Conservation (phyloP, 2,888 invertebrate species). For the Gymnosoma rotundatum region DNA sequence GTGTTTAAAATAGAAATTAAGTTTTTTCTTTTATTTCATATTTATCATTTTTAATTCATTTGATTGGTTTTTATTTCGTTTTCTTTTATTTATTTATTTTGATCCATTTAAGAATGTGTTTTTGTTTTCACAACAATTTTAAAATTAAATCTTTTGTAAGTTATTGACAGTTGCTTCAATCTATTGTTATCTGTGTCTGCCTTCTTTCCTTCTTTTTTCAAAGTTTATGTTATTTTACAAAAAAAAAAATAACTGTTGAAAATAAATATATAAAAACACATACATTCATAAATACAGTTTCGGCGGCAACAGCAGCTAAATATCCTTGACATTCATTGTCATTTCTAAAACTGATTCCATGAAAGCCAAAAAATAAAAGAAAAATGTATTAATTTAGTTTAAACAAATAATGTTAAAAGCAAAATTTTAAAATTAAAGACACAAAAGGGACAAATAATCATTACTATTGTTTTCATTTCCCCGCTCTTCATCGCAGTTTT, state of each 20-base stretch:
- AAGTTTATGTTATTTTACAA: not conserved
- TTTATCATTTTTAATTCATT: too few relatives aligned
- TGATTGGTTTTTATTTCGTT: not conserved
- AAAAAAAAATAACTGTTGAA: constrained; percentile 17
- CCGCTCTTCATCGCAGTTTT: not conserved
- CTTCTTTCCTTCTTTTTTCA: not conserved
- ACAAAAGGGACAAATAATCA: constrained; percentile 22
- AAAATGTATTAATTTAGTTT: constrained; percentile 52
- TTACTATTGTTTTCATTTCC: constrained; percentile 8
- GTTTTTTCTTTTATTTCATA: too few relatives aligned
- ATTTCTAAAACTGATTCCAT: constrained; percentile 24
- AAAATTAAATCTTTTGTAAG: constrained; percentile 58
- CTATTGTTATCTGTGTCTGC: constrained; percentile 12
- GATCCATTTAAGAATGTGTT: constrained; percentile 25
- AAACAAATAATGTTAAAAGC: constrained; percentile 52
- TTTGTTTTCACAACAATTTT: constrained; percentile 44
- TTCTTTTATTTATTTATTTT: not conserved
- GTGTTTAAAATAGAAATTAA: too few relatives aligned
- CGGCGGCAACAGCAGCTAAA: constrained; percentile 6
- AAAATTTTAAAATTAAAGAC: constrained; percentile 64
- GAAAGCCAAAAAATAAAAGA: not conserved
- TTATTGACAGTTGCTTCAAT: constrained; percentile 60
- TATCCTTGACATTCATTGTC: constrained; percentile 59
- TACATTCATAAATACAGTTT: not conserved
- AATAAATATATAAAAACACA: not conserved